phyloP scores from a whole-genome alignment of 2,113 vertebrate species.

The Aleadryas rufinucha region DNA sequence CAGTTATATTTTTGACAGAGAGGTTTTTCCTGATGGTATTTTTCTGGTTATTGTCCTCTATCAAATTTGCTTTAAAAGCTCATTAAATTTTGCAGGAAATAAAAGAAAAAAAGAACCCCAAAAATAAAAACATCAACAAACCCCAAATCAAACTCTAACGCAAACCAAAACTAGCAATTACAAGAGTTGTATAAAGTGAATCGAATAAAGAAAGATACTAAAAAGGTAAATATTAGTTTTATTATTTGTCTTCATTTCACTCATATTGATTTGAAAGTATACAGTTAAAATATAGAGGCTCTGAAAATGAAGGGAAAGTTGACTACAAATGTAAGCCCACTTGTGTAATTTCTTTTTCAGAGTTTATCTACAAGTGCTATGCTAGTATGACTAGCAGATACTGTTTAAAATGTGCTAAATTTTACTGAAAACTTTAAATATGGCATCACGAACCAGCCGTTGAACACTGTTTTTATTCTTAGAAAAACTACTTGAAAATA shows the following conservation, averaged over 20 bases:
- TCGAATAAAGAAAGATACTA: neutral
- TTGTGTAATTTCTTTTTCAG: neutral
- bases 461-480: neutral
- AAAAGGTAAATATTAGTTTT: neutral
- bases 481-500: neutral
- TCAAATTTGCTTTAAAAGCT: neutral
- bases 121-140: neutral
- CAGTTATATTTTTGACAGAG: neutral
- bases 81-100: neutral
- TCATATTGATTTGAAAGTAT: neutral
- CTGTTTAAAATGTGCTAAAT: neutral
- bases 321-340: neutral
- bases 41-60: neutral
- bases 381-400: neutral
- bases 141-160: neutral
- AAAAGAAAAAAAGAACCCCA: accelerated
- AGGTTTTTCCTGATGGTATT: neutral
- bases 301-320: neutral
- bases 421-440: neutral
- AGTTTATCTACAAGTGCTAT: neutral
- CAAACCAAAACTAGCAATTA: neutral
- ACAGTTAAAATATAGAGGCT: neutral
- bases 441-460: accelerated
- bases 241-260: neutral
- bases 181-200: neutral